Evolutionary conservation across 1,140 invertebrate genomes (phyloP), one percentile per base, ranked within the genome.

Genomic region (Frieseomelitta varia): DNA sequence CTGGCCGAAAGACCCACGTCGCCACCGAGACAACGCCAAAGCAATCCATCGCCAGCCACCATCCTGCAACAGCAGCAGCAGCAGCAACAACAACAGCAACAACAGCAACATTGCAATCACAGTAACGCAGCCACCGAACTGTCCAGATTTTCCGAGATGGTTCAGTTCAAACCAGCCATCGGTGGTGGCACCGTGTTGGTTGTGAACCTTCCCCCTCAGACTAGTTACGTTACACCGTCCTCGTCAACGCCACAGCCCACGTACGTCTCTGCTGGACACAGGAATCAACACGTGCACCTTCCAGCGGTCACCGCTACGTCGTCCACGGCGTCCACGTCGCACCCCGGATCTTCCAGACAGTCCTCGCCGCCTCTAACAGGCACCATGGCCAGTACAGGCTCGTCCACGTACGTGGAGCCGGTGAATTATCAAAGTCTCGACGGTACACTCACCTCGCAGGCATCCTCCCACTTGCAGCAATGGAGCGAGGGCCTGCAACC

Each of bases 181-280:
- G 95, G 95, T 24, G 97, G 97, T 27, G 97, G 97, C 3, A 96
- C 97, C 0, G 97, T 98, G 2, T 94, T 98, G 1, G 97, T 97
- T 1, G 97, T 98, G 1, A 97, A 97, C 88, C 94, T 98, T n/a
- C 97, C 97, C 17, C 97, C 97, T 0, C 94, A 94, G 79, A 87
- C 90, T 0, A 87, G 88, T 15, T 94, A 92, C 47, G 91, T 92
- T 4, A 78, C 90, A 24, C 90, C 91, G 15, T 88, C 65, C 93
- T 94, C 90, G 92, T 90, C 91, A 91, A 94, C 86, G 21, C 93
- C 89, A 21, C 92, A 94, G 39, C 91, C 93, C 8, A 87, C 86
- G 4, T 91, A 91, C 67, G 87, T 84, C 14, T 86, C 91, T n/a
- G 72, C 77, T 27, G 72, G 56, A 1, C 69, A 76, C 47, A 90